These are phyloP conservation scores for Aricia artaxerxes DNA, from an alignment of 2,888 invertebrate genomes.

Conservation along the genomic window DNA sequence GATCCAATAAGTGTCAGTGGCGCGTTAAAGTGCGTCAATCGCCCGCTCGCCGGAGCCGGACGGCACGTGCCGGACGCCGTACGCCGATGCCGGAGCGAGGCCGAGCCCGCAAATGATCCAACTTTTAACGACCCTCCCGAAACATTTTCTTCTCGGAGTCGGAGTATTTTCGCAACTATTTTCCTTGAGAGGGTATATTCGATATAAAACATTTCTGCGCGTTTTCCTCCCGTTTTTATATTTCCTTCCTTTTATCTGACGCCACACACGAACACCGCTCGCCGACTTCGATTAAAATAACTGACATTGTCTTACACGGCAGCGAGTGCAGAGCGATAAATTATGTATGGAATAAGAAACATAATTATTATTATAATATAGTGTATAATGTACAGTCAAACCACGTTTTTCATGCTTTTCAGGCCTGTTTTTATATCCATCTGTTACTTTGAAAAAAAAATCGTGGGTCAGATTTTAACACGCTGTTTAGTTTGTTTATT, in stretches of 20 bases:
- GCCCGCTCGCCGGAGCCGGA: neutral
- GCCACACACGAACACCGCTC: neutral
- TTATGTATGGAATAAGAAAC: neutral
- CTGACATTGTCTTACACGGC: neutral
- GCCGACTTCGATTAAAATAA: neutral
- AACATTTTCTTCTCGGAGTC: neutral
- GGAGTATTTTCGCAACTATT: constrained; percentile 11
- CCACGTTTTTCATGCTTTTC: too few relatives aligned
- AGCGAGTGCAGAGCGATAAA: neutral
- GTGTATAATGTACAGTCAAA: too few relatives aligned
- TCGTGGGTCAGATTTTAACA: too few relatives aligned
- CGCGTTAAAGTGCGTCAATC: neutral
- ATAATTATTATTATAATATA: too few relatives aligned
- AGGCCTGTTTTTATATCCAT: too few relatives aligned
- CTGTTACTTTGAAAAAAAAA: too few relatives aligned
- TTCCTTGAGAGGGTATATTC: constrained; percentile 8
- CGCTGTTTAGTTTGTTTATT: too few relatives aligned
- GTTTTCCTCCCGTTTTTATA: constrained; percentile 13
- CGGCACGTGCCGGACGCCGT: neutral
- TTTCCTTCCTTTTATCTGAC: constrained; percentile 15
- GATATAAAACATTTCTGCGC: constrained; percentile 19
- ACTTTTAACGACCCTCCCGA: neutral
- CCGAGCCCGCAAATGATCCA: neutral
- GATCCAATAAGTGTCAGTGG: neutral
- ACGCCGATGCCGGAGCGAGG: neutral